Evolutionary conservation across 2,113 vertebrate genomes (phyloP).

Genomic region (Perognathus longimembris): DNA sequence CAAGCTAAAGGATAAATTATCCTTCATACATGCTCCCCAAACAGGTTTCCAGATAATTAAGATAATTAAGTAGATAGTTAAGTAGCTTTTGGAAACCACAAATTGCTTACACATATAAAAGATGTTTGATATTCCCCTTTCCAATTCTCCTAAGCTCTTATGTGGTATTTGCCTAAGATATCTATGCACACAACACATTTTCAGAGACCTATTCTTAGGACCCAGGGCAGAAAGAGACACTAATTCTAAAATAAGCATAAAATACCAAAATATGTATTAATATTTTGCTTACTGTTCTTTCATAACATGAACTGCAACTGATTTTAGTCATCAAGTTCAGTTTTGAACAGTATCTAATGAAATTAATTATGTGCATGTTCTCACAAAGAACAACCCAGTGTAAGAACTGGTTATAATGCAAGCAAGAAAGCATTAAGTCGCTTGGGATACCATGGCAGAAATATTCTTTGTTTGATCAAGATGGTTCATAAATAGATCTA

Average conservation of each 20-base stretch:
- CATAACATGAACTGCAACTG: not conserved
- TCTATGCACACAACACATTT: not conserved
- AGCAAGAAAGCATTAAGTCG: not conserved
- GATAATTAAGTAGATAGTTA: conserved; percentile 42
- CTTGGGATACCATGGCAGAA: conserved; percentile 6
- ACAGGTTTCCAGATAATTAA: not conserved
- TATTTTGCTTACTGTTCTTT: conserved; percentile 23
- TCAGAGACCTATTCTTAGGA: not conserved
- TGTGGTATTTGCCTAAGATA: conserved; percentile 33
- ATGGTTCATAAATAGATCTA: not conserved
- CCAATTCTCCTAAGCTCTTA: conserved; percentile 54
- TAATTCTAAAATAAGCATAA: conserved; percentile 36
- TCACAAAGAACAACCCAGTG: not conserved
- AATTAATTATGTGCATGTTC: not conserved
- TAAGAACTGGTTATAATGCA: not conserved
- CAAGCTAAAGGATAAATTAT: conserved; percentile 18
- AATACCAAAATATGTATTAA: not conserved
- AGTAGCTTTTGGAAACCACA: conserved; percentile 14
- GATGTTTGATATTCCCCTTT: not conserved
- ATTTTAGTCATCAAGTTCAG: conserved; percentile 44
- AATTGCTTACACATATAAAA: conserved; percentile 26
- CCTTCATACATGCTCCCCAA: not conserved
- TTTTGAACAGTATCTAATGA: conserved; percentile 10
- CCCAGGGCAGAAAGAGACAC: not conserved
- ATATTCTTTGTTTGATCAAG: conserved; percentile 11